Percentiles rank a stretch among this genome's conserved stretches.
phyloP scores from a whole-genome alignment of 2,797 vertebrate genomes.

The Gobionotothen gibberifrons region DNA sequence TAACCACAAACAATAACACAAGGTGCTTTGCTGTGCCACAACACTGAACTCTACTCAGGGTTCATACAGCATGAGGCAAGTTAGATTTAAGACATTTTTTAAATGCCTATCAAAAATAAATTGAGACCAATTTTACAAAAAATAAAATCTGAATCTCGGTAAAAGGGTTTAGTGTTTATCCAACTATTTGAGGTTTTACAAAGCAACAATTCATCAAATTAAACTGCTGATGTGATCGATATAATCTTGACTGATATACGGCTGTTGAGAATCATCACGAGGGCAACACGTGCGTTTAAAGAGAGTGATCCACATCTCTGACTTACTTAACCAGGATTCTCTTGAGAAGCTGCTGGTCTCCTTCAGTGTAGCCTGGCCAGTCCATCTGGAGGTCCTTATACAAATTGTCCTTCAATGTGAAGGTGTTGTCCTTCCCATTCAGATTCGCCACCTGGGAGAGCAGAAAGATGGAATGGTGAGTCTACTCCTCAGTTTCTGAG shows the following conservation, averaged over 20 bases:
- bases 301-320: neutral
- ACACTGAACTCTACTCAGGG: neutral
- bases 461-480: constrained; percentile 21
- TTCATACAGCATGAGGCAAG: no score
- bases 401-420: constrained; percentile 92
- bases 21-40: constrained; percentile 1
- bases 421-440: constrained; percentile 92
- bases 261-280: neutral
- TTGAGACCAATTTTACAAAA: no score
- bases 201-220: no score
- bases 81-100: no score
- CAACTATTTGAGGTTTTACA: no score
- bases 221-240: no score
- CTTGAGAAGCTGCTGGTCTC: constrained; percentile 95
- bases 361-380: constrained; percentile 97
- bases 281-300: neutral
- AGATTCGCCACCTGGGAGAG: constrained; percentile 90
- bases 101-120: no score
- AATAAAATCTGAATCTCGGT: no score
- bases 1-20: constrained; percentile 20
- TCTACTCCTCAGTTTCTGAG: neutral
- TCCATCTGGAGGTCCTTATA: constrained; percentile 96
- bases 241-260: no score
- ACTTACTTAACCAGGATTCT: constrained; percentile 92
- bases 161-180: no score